Evolutionary conservation across 2,113 vertebrate species (phyloP).

Genomic region (Daphoenositta chrysoptera): DNA sequence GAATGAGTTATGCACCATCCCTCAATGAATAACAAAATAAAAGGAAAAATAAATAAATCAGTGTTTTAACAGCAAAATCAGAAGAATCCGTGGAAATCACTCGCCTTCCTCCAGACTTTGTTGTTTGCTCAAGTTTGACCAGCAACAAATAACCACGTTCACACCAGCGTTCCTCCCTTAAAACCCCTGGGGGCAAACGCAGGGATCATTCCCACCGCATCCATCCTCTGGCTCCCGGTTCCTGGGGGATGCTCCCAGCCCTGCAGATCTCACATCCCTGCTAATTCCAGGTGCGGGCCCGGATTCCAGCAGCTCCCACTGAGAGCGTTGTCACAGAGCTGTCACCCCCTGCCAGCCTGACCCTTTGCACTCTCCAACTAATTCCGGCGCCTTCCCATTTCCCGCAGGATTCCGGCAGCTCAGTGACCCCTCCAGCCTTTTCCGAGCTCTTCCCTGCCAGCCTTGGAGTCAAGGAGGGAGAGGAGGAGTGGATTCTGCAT

Average conservation of each 20-base stretch:
- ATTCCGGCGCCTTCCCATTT: not conserved
- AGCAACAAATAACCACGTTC: not conserved
- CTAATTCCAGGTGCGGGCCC: not conserved
- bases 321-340: not conserved
- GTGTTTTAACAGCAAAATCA: not conserved
- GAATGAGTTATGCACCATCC: not conserved
- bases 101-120: not conserved
- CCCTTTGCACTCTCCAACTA: not conserved
- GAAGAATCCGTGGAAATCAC: not conserved
- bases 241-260: not conserved
- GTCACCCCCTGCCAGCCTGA: not conserved
- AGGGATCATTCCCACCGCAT: not conserved
- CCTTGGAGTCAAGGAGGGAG: not conserved
- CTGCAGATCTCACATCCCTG: not conserved
- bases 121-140: not conserved
- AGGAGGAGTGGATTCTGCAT: not conserved
- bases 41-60: not conserved
- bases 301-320: not conserved
- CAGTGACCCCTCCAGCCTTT: not conserved
- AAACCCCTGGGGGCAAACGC: not conserved
- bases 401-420: not conserved
- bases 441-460: not conserved
- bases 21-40: not conserved
- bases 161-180: accelerated
- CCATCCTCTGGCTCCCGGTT: not conserved